phyloP scores from a whole-genome alignment of 2,797 vertebrate species.

The Champsocephalus esox region DNA sequence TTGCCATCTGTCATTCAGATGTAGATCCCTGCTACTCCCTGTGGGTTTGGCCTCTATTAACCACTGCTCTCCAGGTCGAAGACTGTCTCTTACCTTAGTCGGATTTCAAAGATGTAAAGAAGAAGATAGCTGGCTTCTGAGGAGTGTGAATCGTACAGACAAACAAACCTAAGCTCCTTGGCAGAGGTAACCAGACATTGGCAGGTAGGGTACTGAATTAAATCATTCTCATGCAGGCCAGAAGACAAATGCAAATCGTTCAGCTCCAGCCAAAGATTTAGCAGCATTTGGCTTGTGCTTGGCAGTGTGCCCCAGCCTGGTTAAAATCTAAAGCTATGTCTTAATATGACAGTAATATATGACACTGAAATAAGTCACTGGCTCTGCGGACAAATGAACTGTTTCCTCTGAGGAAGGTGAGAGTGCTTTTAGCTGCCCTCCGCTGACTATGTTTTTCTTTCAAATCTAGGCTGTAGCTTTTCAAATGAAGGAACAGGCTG shows the following conservation, averaged over 20 bases:
- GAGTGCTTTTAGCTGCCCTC: constrained; percentile 37
- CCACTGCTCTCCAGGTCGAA: constrained; percentile 25
- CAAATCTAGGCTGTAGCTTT: constrained; percentile 39
- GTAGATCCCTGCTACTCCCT: constrained; percentile 42
- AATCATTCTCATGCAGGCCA: constrained; percentile 19
- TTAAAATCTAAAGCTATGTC: constrained; percentile 28
- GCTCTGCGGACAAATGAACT: constrained; percentile 47
- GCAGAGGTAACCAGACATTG: background rate
- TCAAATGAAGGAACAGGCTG: constrained; percentile 61
- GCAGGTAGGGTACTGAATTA: background rate
- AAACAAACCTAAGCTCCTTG: too few species aligned
- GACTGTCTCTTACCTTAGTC: constrained; percentile 38
- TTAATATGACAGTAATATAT: background rate
- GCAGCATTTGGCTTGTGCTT: constrained; percentile 23
- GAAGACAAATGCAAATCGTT: constrained; percentile 26
- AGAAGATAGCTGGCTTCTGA: background rate
- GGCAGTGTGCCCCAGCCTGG: constrained; percentile 8
- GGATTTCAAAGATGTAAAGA: constrained; percentile 42
- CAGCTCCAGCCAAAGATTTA: constrained; percentile 30
- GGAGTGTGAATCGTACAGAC: background rate
- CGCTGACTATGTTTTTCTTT: constrained; percentile 37
- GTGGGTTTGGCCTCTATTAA: constrained; percentile 62
- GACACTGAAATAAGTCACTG: constrained; percentile 32
- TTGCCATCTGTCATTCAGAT: constrained; percentile 62
- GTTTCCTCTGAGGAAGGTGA: constrained; percentile 38